Evolutionary conservation across 2,888 invertebrate species (phyloP).

Genomic region (Caenorhabditis drosophilae): DNA sequence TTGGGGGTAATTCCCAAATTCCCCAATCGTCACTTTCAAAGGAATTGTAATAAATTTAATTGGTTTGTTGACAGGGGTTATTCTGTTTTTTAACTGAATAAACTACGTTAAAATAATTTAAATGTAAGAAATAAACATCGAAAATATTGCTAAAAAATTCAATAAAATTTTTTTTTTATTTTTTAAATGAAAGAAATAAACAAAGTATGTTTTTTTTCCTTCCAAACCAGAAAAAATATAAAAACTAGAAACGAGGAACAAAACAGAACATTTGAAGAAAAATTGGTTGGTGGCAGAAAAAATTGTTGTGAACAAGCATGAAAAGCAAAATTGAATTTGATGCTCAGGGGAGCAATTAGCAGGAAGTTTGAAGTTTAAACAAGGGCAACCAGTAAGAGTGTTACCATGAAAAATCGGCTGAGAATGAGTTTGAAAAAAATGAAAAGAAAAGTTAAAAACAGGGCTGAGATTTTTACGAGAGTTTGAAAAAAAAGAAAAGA

Average conservation of each 20-base stretch:
- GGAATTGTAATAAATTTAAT: slow-evolving; percentile 26
- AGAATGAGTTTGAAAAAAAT: too few species aligned
- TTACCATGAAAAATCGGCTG: too few species aligned
- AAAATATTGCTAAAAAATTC: slow-evolving; percentile 12
- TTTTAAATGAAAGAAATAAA: too few species aligned
- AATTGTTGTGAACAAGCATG: slow-evolving; percentile 30
- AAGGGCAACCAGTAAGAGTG: too few species aligned
- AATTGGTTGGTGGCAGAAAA: too few species aligned
- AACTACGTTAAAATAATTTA: neutral
- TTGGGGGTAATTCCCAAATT: slow-evolving; percentile 3
- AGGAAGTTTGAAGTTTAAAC: slow-evolving; percentile 35
- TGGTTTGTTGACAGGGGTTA: slow-evolving; percentile 27
- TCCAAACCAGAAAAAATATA: slow-evolving; percentile 8
- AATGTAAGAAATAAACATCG: too few species aligned
- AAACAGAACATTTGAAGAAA: slow-evolving; percentile 8
- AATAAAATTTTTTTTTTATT: too few species aligned
- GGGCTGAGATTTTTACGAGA: too few species aligned
- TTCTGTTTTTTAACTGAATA: neutral
- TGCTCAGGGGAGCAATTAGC: slow-evolving; percentile 51
- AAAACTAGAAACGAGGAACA: slow-evolving; percentile 9
- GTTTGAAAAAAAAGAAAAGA: too few species aligned
- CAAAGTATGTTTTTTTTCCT: slow-evolving; percentile 1
- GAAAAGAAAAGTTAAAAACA: too few species aligned
- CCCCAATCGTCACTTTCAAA: neutral
- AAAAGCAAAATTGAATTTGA: slow-evolving; percentile 46